phyloP scores from a whole-genome alignment of 2,888 invertebrate species.

The Orthosia incerta region DNA sequence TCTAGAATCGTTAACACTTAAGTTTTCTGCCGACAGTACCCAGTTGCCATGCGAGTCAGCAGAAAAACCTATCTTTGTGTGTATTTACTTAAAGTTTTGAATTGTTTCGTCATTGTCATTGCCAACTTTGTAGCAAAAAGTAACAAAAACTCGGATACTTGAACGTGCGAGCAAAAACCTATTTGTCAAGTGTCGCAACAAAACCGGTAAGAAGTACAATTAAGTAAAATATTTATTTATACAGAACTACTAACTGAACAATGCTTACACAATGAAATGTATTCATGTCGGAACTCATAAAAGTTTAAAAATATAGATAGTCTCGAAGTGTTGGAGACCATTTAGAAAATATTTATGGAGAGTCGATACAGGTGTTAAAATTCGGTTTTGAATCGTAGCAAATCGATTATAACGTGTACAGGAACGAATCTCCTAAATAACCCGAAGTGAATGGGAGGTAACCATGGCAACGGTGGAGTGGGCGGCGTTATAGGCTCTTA shows the following conservation, averaged over 20 bases:
- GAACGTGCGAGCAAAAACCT: conserved; percentile 68
- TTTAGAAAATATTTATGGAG: conserved; percentile 58
- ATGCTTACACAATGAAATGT: conserved; percentile 42
- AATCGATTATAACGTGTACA: conserved; percentile 78
- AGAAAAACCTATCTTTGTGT: conserved; percentile 48
- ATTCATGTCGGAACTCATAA: conserved; percentile 45
- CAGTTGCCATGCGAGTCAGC: conserved; percentile 45
- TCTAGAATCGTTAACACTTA: conserved; percentile 34
- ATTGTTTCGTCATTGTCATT: conserved; percentile 61
- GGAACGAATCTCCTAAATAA: conserved; percentile 77
- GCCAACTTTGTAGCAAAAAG: conserved; percentile 63
- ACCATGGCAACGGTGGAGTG: conserved; percentile 68
- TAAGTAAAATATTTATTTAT: conserved; percentile 59
- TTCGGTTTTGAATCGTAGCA: conserved; percentile 75
- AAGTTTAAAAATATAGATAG: conserved; percentile 36
- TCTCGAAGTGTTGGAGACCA: conserved; percentile 38
- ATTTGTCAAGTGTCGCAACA: conserved; percentile 65
- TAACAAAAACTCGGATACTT: conserved; percentile 71
- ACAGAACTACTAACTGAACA: conserved; percentile 50
- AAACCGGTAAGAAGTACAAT: conserved; percentile 61
- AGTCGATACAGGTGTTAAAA: conserved; percentile 67
- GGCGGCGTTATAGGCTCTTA: conserved; percentile 52
- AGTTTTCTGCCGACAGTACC: conserved; percentile 14
- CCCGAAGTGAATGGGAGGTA: conserved; percentile 68
- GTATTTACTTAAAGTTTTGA: conserved; percentile 57